phyloP scores from a whole-genome alignment of 1,140 invertebrate species.

The Papilio machaon region DNA sequence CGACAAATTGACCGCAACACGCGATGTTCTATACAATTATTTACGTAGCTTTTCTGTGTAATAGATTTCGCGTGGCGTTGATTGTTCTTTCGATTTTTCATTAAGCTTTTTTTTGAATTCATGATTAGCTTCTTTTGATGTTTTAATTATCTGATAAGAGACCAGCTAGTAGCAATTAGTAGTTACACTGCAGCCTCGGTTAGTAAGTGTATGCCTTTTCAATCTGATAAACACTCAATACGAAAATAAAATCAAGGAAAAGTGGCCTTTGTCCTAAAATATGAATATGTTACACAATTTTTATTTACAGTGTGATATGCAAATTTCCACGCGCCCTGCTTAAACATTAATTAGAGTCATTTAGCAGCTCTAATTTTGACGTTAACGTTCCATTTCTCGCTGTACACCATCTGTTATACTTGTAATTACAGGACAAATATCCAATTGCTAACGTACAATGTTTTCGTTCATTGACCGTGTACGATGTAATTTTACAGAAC shows the following conservation, averaged over 20 bases:
- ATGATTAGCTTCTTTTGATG: neutral
- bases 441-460: conserved; percentile 51
- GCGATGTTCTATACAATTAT: conserved; percentile 54
- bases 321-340: conserved; percentile 39
- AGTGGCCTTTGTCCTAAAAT: neutral
- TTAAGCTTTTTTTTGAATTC: conserved; percentile 19
- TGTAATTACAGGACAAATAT: conserved; percentile 54
- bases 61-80: conserved; percentile 33
- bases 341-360: conserved; percentile 51
- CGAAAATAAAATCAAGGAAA: neutral
- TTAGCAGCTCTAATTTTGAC: conserved; percentile 47
- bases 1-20: conserved; percentile 76
- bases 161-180: neutral
- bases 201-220: too few species aligned
- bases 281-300: conserved; percentile 25
- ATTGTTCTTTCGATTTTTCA: conserved; percentile 33
- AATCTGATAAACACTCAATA: neutral
- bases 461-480: conserved; percentile 65
- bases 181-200: neutral
- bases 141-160: conserved; percentile 24
- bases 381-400: conserved; percentile 49
- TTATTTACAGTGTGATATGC: conserved; percentile 40
- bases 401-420: conserved; percentile 51
- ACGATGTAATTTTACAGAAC: conserved; percentile 58
- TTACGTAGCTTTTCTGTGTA: conserved; percentile 30